These are phyloP conservation scores for Callimico goeldii DNA, from an alignment of 2,797 vertebrate genomes.

Conservation along the genomic window DNA sequence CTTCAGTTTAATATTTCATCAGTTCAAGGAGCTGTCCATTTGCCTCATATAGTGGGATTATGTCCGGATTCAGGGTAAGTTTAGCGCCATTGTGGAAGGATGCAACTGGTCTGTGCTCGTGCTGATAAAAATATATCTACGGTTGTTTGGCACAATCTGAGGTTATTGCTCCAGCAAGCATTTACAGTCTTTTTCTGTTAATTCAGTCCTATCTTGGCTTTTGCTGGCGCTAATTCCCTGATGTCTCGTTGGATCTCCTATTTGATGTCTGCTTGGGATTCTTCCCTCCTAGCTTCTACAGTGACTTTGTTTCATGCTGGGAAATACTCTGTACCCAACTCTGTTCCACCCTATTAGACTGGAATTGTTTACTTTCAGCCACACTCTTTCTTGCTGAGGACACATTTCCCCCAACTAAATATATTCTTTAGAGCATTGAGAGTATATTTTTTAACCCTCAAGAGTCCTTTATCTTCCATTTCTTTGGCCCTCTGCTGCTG, in stretches of 20 bases:
- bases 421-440: not conserved
- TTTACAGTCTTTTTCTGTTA: not conserved
- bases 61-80: not conserved
- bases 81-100: not conserved
- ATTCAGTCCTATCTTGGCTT: not conserved
- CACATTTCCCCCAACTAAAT: not conserved
- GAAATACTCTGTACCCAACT: not conserved
- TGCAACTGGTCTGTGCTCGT: not conserved
- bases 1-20: not conserved
- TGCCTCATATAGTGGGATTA: not conserved
- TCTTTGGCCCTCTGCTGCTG: not conserved
- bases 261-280: not conserved
- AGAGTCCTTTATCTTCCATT: not conserved
- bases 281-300: not conserved
- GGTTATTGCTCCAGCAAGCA: not conserved
- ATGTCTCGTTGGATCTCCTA: not conserved
- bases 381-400: not conserved
- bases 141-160: not conserved
- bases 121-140: slow-evolving; percentile 50
- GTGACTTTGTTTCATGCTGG: not conserved
- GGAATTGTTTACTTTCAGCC: not conserved
- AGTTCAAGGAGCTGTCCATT: not conserved
- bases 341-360: not conserved
- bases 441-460: not conserved
- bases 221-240: not conserved